Percentiles rank a stretch among this genome's conserved stretches.
Evolutionary conservation across 1,140 invertebrate species (phyloP).

Genomic region (Delia radicum): DNA sequence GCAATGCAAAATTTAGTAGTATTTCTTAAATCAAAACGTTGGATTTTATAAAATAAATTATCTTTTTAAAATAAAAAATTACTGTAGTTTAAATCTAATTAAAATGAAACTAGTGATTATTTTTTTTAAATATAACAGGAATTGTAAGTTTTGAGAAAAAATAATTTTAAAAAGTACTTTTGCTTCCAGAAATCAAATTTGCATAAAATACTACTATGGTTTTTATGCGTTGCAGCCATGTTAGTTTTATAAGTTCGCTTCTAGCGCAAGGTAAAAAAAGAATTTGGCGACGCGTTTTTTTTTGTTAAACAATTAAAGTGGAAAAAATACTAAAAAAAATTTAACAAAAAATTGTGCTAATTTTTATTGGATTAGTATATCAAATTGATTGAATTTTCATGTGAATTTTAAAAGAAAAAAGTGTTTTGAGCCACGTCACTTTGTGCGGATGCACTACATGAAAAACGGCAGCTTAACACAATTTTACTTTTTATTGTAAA

Average conservation of each 20-base stretch:
- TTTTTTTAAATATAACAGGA: not conserved
- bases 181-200: not conserved
- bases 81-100: too few relatives aligned
- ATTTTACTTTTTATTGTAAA: not conserved
- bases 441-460: not conserved
- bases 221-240: not conserved
- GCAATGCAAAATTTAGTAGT: not conserved
- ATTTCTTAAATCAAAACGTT: not conserved
- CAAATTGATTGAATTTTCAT: not conserved
- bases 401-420: conserved; percentile 5
- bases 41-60: not conserved
- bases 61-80: not conserved
- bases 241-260: conserved; percentile 18
- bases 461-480: not conserved
- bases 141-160: not conserved
- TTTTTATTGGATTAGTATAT: not conserved
- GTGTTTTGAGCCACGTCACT: conserved; percentile 19
- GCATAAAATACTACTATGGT: not conserved
- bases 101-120: not conserved
- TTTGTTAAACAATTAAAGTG: conserved; percentile 15
- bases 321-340: conserved; percentile 2
- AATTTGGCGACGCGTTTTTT: conserved; percentile 7
- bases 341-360: conserved; percentile 4
- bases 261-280: conserved; percentile 14
- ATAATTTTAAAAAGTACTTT: not conserved